A percentile compares a stretch with the other conserved stretches of the same genome.
Conservation (phyloP, 2,113 vertebrate species). For the Pantherophis guttatus region DNA sequence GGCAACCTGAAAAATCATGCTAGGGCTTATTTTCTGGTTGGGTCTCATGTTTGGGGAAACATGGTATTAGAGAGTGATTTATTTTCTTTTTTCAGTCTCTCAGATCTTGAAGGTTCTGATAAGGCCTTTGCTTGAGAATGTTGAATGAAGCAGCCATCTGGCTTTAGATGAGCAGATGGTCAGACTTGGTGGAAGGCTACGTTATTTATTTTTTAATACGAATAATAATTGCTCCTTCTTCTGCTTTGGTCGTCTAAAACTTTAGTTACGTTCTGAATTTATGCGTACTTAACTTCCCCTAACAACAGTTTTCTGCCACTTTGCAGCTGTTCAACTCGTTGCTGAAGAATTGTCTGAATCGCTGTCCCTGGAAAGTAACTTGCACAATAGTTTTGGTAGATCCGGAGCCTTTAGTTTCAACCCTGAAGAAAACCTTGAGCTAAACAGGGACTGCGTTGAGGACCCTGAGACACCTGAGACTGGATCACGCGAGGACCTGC, state of each 20-base stretch:
- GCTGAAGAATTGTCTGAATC: slow-evolving; percentile 72
- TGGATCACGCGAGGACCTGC: slow-evolving; percentile 33
- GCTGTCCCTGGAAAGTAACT: slow-evolving; percentile 68
- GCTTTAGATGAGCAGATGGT: background rate
- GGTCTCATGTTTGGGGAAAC: too few relatives aligned
- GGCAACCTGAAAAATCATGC: too few relatives aligned
- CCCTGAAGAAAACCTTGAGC: slow-evolving; percentile 27
- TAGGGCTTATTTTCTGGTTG: too few relatives aligned
- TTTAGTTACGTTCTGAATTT: background rate
- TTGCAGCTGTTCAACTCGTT: slow-evolving; percentile 39
- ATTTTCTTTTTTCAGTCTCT: background rate
- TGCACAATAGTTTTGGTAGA: slow-evolving; percentile 60
- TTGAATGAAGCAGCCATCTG: background rate
- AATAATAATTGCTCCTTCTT: background rate
- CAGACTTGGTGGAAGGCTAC: background rate
- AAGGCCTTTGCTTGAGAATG: background rate
- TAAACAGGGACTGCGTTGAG: background rate
- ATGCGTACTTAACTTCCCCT: background rate
- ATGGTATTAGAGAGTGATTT: background rate
- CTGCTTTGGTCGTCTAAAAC: background rate
- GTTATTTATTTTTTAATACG: background rate
- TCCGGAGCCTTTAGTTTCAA: slow-evolving; percentile 19
- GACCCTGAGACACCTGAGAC: slow-evolving; percentile 1
- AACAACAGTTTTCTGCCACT: slow-evolving; percentile 7
- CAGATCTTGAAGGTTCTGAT: background rate